phyloP scores from a whole-genome alignment of 2,888 invertebrate genomes.

The Drosophila engyochracea region DNA sequence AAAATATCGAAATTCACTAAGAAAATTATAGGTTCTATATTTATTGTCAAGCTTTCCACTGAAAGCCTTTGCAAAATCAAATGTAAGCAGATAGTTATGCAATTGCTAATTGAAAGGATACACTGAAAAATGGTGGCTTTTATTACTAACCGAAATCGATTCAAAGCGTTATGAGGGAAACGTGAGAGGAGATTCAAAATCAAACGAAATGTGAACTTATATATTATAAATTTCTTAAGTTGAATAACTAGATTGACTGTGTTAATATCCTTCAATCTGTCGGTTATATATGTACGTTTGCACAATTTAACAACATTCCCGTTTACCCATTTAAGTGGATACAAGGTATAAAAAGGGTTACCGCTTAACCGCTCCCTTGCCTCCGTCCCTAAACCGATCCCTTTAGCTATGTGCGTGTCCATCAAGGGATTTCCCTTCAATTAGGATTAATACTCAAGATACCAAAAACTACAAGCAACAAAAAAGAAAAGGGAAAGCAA shows the following conservation, averaged over 20 bases:
- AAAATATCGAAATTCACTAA: background rate
- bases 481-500: conserved; percentile 27
- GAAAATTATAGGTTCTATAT: background rate
- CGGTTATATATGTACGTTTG: background rate
- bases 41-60: background rate
- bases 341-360: conserved; percentile 56
- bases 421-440: conserved; percentile 83
- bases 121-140: background rate
- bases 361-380: conserved; percentile 44
- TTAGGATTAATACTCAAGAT: conserved; percentile 84
- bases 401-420: conserved; percentile 65
- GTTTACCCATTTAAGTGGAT: background rate
- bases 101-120: background rate
- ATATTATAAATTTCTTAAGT: background rate
- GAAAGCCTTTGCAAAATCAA: too few relatives aligned
- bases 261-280: background rate
- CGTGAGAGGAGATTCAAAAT: background rate
- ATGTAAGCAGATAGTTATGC: background rate
- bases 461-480: conserved; percentile 46
- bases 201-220: background rate
- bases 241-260: background rate
- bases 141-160: background rate
- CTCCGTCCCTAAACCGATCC: conserved; percentile 15
- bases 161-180: background rate
- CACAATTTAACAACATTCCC: background rate